Evolutionary conservation across 2,888 invertebrate genomes (phyloP), one percentile per base, ranked within the genome.

Genomic region (Criorhina ranunculi): DNA sequence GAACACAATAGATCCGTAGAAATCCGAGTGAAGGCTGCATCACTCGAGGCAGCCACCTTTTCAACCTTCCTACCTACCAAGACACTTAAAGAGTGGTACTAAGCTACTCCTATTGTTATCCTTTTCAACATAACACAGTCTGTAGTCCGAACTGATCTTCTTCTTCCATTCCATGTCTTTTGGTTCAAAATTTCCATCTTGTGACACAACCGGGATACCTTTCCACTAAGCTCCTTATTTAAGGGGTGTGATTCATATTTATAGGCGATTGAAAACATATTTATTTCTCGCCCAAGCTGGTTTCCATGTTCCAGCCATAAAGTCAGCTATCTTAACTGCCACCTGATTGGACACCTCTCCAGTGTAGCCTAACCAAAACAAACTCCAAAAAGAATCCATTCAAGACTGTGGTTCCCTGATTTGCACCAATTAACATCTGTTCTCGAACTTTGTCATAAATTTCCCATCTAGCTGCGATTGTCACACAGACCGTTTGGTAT

Each of bases 361-460:
- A 35, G 29, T 73, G 40, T 51, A 72, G 72, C 67, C 60, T 64
- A 78, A 64, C 62, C 51, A 77, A 44, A 59, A 69, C 44, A 72
- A 53, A 53, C 24, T 15, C 24, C 40, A 5, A 57, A 46, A n/a
- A 64, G 33, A 59, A 7, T 46, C 37, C 19, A 60, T 70, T 33
- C 46, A 53, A n/a, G 37, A 7, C 19, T 51, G 77, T 40, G 40
- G 40, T 67, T 77, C 62, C 59, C 66, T 85, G 70, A 80, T 85
- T 85, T 80, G 79, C 64, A 79, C 80, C 85, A 80, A 85, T 80
- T 85, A 85, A 85, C 80, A 75, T 80, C 69, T 75, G 51, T 64
- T 85, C 35, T 42, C 40, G 75, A 75, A 59, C 19, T 64, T 64
- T 75, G 69, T 70, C 85, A 75, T 85, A 85, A 85, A 85, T 80